phyloP scores from a whole-genome alignment of 1,140 invertebrate species.

The Penaeus vannamei region DNA sequence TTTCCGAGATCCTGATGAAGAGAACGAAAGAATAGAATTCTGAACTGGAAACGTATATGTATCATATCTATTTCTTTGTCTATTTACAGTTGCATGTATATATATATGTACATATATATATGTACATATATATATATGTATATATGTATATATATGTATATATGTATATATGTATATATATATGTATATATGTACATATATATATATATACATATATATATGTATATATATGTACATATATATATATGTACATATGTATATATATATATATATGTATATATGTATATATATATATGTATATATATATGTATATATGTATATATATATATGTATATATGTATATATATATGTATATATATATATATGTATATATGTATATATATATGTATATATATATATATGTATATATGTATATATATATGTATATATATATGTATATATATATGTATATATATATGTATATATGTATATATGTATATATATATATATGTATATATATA shows the following conservation, averaged over 20 bases:
- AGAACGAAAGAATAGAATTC: no score
- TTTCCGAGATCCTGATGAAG: no score
- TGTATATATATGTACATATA: no score
- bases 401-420: conserved; percentile 13
- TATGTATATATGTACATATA: no score
- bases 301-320: neutral
- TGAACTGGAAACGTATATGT: no score
- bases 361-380: conserved; percentile 13
- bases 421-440: conserved; percentile 4
- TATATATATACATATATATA: no score
- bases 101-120: no score
- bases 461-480: conserved; percentile 13
- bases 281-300: neutral
- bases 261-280: neutral
- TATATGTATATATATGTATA: no score
- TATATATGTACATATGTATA: neutral
- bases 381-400: conserved; percentile 14
- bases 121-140: no score
- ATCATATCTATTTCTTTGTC: no score
- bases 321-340: conserved; percentile 13
- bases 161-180: no score
- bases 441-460: neutral
- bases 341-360: conserved; percentile 14
- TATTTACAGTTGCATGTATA: no score
- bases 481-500: conserved; percentile 14